Evolutionary conservation across 1,140 invertebrate genomes (phyloP).

Genomic region (Eriosoma lanigerum): DNA sequence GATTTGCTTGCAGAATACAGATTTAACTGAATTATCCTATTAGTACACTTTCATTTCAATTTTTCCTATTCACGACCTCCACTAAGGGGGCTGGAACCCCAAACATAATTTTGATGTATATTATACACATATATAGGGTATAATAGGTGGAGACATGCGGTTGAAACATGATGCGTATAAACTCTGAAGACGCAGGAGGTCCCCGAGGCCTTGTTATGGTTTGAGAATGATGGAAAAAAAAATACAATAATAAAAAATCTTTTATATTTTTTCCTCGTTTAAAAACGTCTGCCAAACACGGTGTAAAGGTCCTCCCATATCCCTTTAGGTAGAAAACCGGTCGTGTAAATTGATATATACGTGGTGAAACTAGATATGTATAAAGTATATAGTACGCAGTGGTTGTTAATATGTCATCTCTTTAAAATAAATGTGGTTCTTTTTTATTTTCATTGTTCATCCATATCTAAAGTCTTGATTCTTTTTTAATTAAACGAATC

Average conservation of each 20-base stretch:
- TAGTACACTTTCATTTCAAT: constrained; percentile 27
- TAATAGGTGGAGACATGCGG: neutral
- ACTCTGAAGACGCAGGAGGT: constrained; percentile 38
- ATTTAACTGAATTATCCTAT: constrained; percentile 5
- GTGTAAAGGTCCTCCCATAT: neutral
- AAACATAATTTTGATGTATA: constrained; percentile 8
- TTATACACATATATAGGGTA: neutral
- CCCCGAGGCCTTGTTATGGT: constrained; percentile 43
- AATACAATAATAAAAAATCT: constrained; percentile 47
- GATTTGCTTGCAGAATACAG: constrained; percentile 2
- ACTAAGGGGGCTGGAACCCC: neutral
- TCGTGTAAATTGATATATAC: constrained; percentile 47
- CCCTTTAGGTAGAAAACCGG: constrained; percentile 43
- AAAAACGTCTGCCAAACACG: neutral
- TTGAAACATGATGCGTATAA: constrained; percentile 30
- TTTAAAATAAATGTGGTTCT: neutral
- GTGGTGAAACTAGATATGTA: constrained; percentile 26
- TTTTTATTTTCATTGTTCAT: neutral
- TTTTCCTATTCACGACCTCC: neutral
- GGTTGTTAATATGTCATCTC: constrained; percentile 12
- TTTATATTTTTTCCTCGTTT: constrained; percentile 24
- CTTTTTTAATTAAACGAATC: too few species aligned
- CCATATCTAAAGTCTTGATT: too few species aligned
- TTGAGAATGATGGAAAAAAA: constrained; percentile 37
- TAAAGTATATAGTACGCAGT: constrained; percentile 2